Evolutionary conservation across 2,888 invertebrate species (phyloP).

Genomic region (Dicyrtoma fusca): DNA sequence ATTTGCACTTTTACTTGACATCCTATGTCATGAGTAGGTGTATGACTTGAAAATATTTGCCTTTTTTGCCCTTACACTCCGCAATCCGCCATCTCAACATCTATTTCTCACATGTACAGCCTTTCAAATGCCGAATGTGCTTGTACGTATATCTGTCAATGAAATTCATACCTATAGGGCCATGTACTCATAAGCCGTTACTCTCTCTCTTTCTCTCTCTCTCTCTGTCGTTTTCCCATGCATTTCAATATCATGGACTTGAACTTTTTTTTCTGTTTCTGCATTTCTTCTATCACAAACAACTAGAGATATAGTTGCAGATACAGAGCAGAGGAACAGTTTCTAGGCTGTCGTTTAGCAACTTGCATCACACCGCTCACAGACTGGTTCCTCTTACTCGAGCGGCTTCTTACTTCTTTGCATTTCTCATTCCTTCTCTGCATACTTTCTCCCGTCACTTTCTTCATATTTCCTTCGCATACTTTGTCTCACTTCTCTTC

Average conservation of each 20-base stretch:
- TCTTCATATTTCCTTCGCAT: neutral
- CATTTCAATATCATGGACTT: slow-evolving; percentile 20
- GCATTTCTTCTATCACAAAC: neutral
- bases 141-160: too few species aligned
- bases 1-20: slow-evolving; percentile 35
- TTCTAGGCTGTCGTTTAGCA: too few species aligned
- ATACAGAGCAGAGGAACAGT: too few species aligned
- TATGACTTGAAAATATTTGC: slow-evolving; percentile 5
- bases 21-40: slow-evolving; percentile 14
- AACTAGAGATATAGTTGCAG: too few species aligned
- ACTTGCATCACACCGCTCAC: too few species aligned
- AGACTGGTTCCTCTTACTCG: neutral
- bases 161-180: too few species aligned
- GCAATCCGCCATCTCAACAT: neutral
- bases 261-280: slow-evolving; percentile 9
- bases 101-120: neutral
- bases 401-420: neutral
- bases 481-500: too few species aligned
- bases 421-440: neutral
- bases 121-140: too few species aligned
- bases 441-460: neutral
- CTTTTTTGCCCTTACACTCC: neutral
- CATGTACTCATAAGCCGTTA: too few species aligned
- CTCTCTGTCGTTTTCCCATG: neutral
- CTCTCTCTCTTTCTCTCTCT: neutral